phyloP scores from a whole-genome alignment of 2,797 vertebrate species.

The Eleutherodactylus coqui region DNA sequence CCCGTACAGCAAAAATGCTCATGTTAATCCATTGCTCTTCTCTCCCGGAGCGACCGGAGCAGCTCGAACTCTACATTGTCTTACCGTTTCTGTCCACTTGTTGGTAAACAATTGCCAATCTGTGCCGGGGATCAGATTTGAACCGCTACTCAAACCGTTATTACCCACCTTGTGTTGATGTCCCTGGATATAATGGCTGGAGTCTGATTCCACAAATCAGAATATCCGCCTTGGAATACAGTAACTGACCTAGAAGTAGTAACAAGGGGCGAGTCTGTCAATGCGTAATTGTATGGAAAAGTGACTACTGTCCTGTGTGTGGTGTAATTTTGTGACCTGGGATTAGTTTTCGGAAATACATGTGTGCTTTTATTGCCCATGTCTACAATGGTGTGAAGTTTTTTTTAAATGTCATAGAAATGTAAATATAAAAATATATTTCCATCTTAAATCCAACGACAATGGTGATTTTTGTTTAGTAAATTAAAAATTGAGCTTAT shows the following conservation, averaged over 20 bases:
- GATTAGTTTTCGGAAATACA: conserved; percentile 25
- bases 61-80: not conserved
- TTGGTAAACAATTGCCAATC: not conserved
- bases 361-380: conserved; percentile 21
- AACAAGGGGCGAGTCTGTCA: not conserved
- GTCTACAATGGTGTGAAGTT: conserved; percentile 10
- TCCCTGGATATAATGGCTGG: conserved; percentile 9
- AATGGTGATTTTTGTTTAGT: conserved; percentile 44
- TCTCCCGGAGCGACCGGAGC: not conserved
- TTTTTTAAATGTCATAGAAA: conserved; percentile 47
- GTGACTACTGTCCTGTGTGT: conserved; percentile 30
- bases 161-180: not conserved
- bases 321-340: conserved; percentile 12
- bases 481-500: not conserved
- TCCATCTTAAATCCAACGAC: conserved; percentile 7
- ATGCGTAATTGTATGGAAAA: conserved; percentile 1
- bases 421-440: conserved; percentile 59
- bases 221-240: not conserved
- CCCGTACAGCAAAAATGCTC: conserved; percentile 91
- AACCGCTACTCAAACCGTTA: not conserved
- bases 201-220: not conserved
- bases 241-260: not conserved
- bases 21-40: conserved; percentile 79
- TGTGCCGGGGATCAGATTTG: not conserved
- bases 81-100: not conserved